These are phyloP conservation scores for Euphonia xanthogaster DNA, from an alignment of 2,797 vertebrate species.

Conservation along the genomic window DNA sequence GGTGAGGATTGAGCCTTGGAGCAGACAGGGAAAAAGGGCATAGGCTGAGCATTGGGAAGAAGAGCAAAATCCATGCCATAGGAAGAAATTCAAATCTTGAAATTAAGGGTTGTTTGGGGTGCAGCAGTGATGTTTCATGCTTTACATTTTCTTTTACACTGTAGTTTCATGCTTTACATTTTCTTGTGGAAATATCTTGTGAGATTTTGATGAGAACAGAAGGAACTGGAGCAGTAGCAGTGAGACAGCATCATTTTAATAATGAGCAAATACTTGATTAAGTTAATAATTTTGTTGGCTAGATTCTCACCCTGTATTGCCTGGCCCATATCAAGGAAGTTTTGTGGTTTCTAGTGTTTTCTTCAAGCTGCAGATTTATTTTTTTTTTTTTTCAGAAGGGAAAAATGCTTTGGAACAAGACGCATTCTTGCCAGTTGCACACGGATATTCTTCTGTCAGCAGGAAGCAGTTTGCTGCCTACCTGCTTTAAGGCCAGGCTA, in stretches of 20 bases:
- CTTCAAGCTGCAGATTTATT: not conserved
- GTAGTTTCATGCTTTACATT: not conserved
- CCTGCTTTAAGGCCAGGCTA: not conserved
- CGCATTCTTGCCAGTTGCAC: not conserved
- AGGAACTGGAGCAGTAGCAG: not conserved
- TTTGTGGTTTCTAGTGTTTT: not conserved
- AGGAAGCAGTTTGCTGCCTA: not conserved
- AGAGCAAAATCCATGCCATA: not conserved
- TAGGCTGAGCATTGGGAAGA: not conserved
- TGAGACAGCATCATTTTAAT: not conserved
- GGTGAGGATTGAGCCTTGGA: not conserved
- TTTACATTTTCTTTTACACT: not conserved
- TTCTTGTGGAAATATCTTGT: not conserved
- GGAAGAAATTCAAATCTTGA: not conserved
- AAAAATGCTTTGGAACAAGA: not conserved
- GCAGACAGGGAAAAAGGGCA: not conserved
- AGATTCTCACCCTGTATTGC: not conserved
- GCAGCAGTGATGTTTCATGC: not conserved
- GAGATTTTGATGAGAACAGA: not conserved
- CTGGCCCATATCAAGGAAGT: not conserved
- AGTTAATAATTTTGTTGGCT: not conserved
- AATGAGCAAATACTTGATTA: not conserved
- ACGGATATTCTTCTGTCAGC: not conserved
- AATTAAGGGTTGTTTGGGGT: not conserved
- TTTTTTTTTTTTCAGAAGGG: not conserved